phyloP scores from a whole-genome alignment of 2,113 vertebrate genomes.

The Crotalus helleri region DNA sequence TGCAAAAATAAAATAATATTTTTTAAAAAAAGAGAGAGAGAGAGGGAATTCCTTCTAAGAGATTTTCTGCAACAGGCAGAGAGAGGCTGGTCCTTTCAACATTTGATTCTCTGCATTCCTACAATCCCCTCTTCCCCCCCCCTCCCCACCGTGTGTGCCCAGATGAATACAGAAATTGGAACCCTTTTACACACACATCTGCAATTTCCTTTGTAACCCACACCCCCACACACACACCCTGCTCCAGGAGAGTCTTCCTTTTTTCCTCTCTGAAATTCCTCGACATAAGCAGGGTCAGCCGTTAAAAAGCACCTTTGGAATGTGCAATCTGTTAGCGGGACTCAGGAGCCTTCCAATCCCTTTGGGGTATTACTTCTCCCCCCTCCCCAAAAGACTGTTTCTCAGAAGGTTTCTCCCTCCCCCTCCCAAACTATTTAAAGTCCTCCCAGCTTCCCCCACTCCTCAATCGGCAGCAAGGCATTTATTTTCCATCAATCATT shows the following conservation, averaged over 20 bases:
- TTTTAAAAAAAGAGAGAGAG: neutral
- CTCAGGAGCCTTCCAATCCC: constrained; percentile 31
- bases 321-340: constrained; percentile 47
- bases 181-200: constrained; percentile 71
- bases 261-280: constrained; percentile 34
- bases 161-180: constrained; percentile 76
- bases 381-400: neutral
- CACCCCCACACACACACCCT: constrained; percentile 46
- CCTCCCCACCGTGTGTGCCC: constrained; percentile 62
- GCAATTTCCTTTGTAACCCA: constrained; percentile 61
- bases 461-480: neutral
- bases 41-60: constrained; percentile 68
- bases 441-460: rapidly evolving
- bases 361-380: neutral
- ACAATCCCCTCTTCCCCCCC: constrained; percentile 73
- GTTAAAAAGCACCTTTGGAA: constrained; percentile 51
- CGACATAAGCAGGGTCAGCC: constrained; percentile 37
- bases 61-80: constrained; percentile 71
- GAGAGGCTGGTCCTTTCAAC: constrained; percentile 66
- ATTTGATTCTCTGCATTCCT: constrained; percentile 86
- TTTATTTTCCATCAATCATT: neutral
- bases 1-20: constrained; percentile 14
- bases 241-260: constrained; percentile 29
- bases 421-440: neutral
- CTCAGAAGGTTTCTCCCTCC: neutral